A percentile compares a stretch with the other conserved stretches of the same genome.
Conservation (phyloP, 2,888 invertebrate species). For the Mechanitis mazaeus region DNA sequence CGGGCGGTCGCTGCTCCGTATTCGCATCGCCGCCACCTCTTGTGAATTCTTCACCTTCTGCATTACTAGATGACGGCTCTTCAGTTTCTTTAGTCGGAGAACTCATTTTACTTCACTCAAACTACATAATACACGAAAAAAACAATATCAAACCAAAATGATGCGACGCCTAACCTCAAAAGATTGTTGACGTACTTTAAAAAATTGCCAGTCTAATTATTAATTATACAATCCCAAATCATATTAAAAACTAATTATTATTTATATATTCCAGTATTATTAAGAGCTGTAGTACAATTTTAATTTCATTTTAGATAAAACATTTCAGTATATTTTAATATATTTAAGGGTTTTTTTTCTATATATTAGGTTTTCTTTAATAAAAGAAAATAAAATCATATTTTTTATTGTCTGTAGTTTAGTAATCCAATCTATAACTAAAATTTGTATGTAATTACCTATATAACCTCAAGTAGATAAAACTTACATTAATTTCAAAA, state of each 20-base stretch:
- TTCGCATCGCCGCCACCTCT: constrained; percentile 36
- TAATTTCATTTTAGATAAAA: too few relatives aligned
- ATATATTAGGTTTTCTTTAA: too few relatives aligned
- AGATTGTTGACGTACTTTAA: constrained; percentile 51
- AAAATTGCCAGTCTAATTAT: constrained; percentile 32
- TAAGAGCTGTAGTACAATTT: too few relatives aligned
- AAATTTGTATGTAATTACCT: too few relatives aligned
- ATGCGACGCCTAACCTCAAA: constrained; percentile 70
- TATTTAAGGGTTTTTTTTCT: too few relatives aligned
- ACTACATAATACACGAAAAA: constrained; percentile 67
- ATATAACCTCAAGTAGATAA: too few relatives aligned
- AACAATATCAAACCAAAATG: constrained; percentile 60
- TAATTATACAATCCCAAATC: constrained; percentile 1
- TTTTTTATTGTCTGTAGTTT: too few relatives aligned
- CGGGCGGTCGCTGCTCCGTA: constrained; percentile 54
- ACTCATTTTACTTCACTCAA: constrained; percentile 56
- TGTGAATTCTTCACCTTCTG: constrained; percentile 37
- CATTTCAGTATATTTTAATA: too few relatives aligned
- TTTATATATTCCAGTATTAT: too few relatives aligned
- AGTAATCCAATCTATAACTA: too few relatives aligned
- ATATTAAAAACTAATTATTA: background rate
- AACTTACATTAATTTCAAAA: background rate
- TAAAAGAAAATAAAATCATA: too few relatives aligned
- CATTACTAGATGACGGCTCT: constrained; percentile 54
- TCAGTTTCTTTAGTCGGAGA: constrained; percentile 60